Evolutionary conservation across 2,888 invertebrate genomes (phyloP).

Genomic region (Microchrysa polita): DNA sequence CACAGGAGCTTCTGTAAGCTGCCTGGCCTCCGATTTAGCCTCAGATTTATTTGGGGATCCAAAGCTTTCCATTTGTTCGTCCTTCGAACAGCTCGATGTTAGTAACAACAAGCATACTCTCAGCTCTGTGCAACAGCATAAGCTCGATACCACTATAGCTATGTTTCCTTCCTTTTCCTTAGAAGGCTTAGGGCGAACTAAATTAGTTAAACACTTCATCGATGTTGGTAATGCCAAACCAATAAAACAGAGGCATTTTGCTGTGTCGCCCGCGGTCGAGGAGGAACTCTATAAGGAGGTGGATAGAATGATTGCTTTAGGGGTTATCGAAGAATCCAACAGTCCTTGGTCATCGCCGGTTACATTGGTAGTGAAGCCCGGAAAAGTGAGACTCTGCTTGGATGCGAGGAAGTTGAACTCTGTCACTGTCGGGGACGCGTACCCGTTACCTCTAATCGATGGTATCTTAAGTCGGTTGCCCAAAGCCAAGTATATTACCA

Average conservation of each 20-base stretch:
- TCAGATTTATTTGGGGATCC: constrained; percentile 43
- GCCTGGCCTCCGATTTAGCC: background rate
- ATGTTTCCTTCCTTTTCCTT: background rate
- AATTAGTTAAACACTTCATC: background rate
- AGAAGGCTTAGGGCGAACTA: background rate
- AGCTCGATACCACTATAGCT: background rate
- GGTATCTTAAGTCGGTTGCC: constrained; percentile 9
- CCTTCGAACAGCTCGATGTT: background rate
- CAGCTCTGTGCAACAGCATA: background rate
- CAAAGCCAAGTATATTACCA: background rate
- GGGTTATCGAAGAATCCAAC: background rate
- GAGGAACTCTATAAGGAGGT: background rate
- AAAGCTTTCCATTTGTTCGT: background rate
- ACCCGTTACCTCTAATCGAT: background rate
- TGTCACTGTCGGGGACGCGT: constrained; percentile 7
- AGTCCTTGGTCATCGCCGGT: background rate
- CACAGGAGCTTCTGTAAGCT: background rate
- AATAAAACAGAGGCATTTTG: constrained; percentile 10
- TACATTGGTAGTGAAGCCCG: background rate
- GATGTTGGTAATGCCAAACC: background rate
- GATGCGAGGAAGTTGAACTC: background rate
- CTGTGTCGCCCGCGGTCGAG: background rate
- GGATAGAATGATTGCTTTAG: background rate
- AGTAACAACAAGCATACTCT: background rate
- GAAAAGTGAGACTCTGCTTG: background rate